These are phyloP conservation scores for Pavo muticus DNA, from an alignment of 2,113 vertebrate species.

Conservation along the genomic window DNA sequence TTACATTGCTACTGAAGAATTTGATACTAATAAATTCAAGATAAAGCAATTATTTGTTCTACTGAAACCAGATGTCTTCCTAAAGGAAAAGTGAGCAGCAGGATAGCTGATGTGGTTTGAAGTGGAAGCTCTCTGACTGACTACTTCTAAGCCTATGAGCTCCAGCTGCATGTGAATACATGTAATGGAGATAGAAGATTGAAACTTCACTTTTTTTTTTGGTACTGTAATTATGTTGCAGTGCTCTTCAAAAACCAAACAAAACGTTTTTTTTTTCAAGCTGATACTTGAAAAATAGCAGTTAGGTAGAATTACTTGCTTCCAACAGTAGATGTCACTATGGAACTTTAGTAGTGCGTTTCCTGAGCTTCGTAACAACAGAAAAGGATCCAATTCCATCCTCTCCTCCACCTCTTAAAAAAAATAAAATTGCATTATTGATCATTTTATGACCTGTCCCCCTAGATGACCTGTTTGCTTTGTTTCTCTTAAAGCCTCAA, in stretches of 20 bases:
- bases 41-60: not conserved
- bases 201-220: not conserved
- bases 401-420: not conserved
- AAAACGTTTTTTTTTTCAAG: not conserved
- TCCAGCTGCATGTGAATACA: accelerated
- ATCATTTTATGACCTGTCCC: constrained; percentile 29
- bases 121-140: not conserved
- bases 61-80: not conserved
- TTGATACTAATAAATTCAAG: constrained; percentile 3
- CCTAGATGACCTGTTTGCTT: constrained; percentile 47
- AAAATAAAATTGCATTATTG: constrained; percentile 9
- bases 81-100: not conserved
- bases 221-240: not conserved
- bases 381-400: not conserved
- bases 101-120: not conserved
- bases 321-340: constrained; percentile 65
- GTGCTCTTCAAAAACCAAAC: not conserved
- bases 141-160: not conserved
- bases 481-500: constrained; percentile 81
- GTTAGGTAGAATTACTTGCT: not conserved
- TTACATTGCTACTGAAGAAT: constrained; percentile 3
- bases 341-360: not conserved
- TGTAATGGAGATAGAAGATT: not conserved
- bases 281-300: not conserved
- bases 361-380: not conserved